These are phyloP conservation scores for Rostratula benghalensis DNA, from an alignment of 2,113 vertebrate species.

Conservation along the genomic window DNA sequence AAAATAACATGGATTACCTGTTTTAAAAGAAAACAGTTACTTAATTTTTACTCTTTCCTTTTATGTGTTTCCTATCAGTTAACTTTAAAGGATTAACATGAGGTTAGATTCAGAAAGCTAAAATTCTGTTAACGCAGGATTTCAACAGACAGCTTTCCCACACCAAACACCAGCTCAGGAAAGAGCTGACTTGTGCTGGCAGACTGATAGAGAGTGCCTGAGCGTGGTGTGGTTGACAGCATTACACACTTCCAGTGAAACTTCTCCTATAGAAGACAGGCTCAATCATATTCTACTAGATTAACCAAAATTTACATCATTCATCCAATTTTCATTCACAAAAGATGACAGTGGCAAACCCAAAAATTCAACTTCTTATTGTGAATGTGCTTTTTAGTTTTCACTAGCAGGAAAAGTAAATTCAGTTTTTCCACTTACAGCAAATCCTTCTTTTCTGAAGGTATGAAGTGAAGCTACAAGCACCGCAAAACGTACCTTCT, in stretches of 20 bases:
- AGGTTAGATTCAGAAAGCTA: not conserved
- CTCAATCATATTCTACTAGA: not conserved
- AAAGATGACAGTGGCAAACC: not conserved
- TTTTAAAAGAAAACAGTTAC: constrained; percentile 42
- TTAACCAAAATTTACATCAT: not conserved
- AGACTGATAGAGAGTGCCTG: not conserved
- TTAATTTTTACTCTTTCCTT: not conserved
- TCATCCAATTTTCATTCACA: not conserved
- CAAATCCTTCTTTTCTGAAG: not conserved
- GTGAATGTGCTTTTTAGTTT: not conserved
- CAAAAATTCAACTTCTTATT: not conserved
- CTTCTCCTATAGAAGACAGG: not conserved
- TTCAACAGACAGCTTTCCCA: not conserved
- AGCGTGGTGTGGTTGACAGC: not conserved
- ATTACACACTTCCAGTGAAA: not conserved
- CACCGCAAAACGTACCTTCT: not conserved
- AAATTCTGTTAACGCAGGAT: not conserved
- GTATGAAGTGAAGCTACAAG: not conserved
- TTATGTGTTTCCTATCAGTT: not conserved
- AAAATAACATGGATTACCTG: constrained; percentile 82
- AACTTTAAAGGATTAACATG: not conserved
- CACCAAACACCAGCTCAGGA: not conserved
- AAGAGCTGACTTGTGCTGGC: not conserved
- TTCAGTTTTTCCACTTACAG: not conserved
- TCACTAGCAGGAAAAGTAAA: not conserved